phyloP scores from a whole-genome alignment of 92 coral and sea anemone genomes.

The Epizoanthus rinbou region DNA sequence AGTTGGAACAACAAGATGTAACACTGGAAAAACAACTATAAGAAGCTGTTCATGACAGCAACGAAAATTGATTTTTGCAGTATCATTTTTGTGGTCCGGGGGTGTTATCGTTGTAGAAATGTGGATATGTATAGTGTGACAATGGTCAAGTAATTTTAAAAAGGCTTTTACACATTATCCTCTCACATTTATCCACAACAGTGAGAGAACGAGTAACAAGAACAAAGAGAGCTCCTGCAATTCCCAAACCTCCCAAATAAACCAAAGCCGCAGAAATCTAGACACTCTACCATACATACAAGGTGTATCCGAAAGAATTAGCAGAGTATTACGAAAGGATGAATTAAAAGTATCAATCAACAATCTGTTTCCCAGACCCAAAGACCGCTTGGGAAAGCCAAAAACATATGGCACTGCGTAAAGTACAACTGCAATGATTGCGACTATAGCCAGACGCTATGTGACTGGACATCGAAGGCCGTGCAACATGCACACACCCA shows the following conservation, averaged over 20 bases:
- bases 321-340: slow-evolving; percentile 15
- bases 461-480: no score
- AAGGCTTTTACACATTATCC: no score
- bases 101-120: no score
- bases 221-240: neutral
- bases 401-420: neutral
- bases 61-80: no score
- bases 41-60: no score
- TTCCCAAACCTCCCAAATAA: neutral
- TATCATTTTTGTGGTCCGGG: no score
- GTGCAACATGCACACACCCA: neutral
- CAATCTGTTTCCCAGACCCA: slow-evolving; percentile 18
- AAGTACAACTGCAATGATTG: neutral
- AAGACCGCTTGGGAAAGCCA: slow-evolving; percentile 1
- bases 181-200: neutral
- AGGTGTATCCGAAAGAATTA: slow-evolving; percentile 16
- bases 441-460: neutral
- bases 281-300: slow-evolving; percentile 6
- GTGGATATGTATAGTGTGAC: no score
- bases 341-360: neutral
- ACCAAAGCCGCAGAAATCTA: neutral
- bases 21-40: no score
- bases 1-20: no score
- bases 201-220: neutral
- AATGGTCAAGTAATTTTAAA: no score